Base-by-base conservation (phyloP, 1,140 invertebrate genomes). In the Tribolium castaneum region DNA sequence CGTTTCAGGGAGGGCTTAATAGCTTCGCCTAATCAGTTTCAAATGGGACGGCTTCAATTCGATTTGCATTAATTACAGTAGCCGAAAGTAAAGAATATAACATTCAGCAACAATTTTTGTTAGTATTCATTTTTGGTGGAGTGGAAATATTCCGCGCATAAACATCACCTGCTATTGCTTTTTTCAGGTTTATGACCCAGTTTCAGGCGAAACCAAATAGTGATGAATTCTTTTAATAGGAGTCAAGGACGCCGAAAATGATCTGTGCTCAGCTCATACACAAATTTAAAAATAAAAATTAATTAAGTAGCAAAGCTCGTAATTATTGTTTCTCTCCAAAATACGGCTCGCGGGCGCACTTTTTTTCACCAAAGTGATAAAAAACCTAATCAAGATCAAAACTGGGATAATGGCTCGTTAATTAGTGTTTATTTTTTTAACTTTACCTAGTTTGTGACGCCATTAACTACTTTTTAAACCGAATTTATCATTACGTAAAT, bases 1-100 rank as follows among this genome's bases (percentile, higher is more conserved):
- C 59, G 45, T 66, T 66, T 14, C 59, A 35, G 30, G 12, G 13
- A 59, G 59, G 59, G 30, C 34, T 34, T 66, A 66, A 66, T 66
- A 35, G 13, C 30, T 59, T 12, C 3, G 12, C 7, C 1, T 66
- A 66, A 66, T 66, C 34, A 66, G 34, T 66, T 66, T 66, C 59
- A 10, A 35, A 66, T 35, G 14, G 25, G 25, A 35, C 30, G 13
- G 34, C 45, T 66, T 13, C 59, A 14, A 10, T 14, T 12, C n/a
- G 22, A 30, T 62, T 62, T 62, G 25, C 16, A 62, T 66, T 45
- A 45, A 45, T 45, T 45, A 3, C 39, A 10, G 5, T 9, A 45
- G 4, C 5, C n/a, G 0, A 45, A 45, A 45, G 1, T 30, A 30
- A 30, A 4, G 2, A 2, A 45, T 9, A 39, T 5, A 39, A 39